Percentiles rank a stretch among this genome's conserved stretches.
Evolutionary conservation across 2,113 vertebrate species (phyloP).

Genomic region (Anolis sagrei): DNA sequence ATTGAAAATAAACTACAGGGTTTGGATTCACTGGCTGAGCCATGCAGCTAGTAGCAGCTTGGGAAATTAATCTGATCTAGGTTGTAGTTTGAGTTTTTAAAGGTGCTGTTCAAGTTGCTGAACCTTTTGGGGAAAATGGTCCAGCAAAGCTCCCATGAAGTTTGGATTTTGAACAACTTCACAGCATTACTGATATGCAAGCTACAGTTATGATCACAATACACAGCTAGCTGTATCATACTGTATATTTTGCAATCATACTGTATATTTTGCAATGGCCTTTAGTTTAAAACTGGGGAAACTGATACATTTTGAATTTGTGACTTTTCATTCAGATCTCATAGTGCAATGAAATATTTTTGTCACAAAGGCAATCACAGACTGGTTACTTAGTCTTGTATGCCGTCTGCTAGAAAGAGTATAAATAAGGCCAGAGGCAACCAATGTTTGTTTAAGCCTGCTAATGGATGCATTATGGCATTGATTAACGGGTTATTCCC

Average conservation of each 20-base stretch:
- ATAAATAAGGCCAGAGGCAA: conserved; percentile 15
- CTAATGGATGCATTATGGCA: background rate
- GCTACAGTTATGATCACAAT: no score
- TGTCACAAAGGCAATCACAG: conserved; percentile 35
- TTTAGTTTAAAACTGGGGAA: background rate
- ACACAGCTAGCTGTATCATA: background rate
- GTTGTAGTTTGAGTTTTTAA: no score
- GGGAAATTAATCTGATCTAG: no score
- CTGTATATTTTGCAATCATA: background rate
- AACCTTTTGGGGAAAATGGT: no score
- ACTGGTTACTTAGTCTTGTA: conserved; percentile 24
- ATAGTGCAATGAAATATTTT: conserved; percentile 32
- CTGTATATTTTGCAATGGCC: background rate
- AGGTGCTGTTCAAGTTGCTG: no score
- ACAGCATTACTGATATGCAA: no score
- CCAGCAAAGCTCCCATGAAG: no score
- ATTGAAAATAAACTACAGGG: background rate
- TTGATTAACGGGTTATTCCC: conserved; percentile 19
- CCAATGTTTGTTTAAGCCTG: conserved; percentile 31
- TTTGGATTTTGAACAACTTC: no score
- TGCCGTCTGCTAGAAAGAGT: conserved; percentile 39
- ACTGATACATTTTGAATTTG: background rate
- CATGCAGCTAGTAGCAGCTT: no score
- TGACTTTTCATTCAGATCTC: background rate
- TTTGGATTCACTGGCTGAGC: background rate